Conservation (phyloP, 1,140 invertebrate species). For the fruit fly (Drosophila melanogaster) region DNA sequence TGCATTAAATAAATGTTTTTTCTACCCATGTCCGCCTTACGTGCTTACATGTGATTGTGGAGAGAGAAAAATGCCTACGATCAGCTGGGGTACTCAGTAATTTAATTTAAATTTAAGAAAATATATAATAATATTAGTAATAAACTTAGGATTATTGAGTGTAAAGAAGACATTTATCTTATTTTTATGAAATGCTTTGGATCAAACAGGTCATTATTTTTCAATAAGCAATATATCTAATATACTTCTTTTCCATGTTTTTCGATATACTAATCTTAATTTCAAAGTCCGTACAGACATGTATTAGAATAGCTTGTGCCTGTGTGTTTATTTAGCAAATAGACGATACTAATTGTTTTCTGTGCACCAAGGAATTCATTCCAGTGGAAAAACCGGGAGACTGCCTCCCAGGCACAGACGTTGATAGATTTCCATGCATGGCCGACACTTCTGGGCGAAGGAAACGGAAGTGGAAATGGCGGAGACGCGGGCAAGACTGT, state of each 20-base stretch:
- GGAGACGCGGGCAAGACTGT: not conserved
- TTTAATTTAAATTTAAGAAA: no score
- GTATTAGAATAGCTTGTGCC: not conserved
- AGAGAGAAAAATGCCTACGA: no score
- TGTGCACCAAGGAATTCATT: conserved; percentile 13
- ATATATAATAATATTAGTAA: no score
- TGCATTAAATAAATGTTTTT: conserved; percentile 78
- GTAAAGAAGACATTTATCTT: no score
- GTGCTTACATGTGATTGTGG: conserved; percentile 15
- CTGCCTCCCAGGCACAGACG: conserved; percentile 59
- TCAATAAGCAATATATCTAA: no score
- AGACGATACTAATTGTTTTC: not conserved
- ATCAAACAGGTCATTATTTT: no score
- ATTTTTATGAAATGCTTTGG: no score
- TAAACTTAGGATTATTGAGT: no score
- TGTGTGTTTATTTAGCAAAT: not conserved
- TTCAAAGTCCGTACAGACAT: no score
- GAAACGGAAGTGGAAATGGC: conserved; percentile 23
- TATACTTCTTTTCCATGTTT: no score
- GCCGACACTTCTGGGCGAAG: conserved; percentile 28
- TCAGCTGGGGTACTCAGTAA: not conserved
- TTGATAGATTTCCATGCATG: conserved; percentile 74
- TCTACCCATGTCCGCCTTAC: conserved; percentile 17
- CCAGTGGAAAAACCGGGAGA: conserved; percentile 6
- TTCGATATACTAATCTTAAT: no score